These are phyloP conservation scores for Enteromius unitaeniatus DNA, from an alignment of 2,797 vertebrate species.

Conservation along the genomic window DNA sequence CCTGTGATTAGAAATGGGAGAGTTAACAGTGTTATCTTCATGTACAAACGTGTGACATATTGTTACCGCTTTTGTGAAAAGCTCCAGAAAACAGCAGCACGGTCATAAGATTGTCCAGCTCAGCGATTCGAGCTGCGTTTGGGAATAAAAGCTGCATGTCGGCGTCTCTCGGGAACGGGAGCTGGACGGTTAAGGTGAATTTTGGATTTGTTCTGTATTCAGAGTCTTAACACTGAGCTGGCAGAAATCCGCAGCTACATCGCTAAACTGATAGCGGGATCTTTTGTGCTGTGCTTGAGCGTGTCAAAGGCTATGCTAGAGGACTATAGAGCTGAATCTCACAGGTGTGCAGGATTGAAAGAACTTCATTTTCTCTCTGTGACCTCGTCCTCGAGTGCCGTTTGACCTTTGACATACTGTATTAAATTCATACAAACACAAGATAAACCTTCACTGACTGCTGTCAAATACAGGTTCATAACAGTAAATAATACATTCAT, in stretches of 20 bases:
- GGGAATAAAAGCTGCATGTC: conserved; percentile 5
- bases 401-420: neutral
- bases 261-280: conserved; percentile 30
- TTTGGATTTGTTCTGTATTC: conserved; percentile 49
- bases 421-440: neutral
- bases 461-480: neutral
- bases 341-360: conserved; percentile 6
- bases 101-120: neutral
- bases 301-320: conserved; percentile 38
- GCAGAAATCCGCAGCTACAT: conserved; percentile 41
- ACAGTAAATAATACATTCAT: neutral
- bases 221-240: conserved; percentile 39
- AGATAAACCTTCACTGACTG: neutral
- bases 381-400: conserved; percentile 31
- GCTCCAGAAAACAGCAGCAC: neutral
- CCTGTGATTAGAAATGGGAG: neutral
- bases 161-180: conserved; percentile 17
- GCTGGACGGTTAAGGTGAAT: conserved; percentile 42
- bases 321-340: conserved; percentile 17
- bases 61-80: neutral
- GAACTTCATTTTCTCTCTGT: neutral
- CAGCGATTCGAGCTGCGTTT: neutral
- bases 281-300: conserved; percentile 43
- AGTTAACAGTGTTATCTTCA: neutral
- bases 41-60: neutral